Conservation (phyloP, 1,140 invertebrate genomes). For the Lutraria rhynchaena region DNA sequence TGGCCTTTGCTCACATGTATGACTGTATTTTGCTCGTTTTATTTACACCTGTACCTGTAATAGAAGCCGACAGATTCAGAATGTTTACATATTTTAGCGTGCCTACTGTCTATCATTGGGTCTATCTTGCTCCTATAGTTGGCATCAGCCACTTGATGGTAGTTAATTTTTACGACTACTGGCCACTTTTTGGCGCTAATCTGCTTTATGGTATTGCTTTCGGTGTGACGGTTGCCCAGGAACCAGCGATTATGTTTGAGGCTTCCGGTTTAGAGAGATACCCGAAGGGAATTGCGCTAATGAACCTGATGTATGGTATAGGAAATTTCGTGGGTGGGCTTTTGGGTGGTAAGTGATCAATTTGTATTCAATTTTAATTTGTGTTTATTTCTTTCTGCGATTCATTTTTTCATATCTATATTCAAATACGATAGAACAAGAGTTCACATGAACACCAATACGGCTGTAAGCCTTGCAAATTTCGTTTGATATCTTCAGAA, state of each 20-base stretch:
- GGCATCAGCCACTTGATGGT: conserved; percentile 28
- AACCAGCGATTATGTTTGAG: conserved; percentile 49
- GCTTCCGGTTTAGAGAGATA: conserved; percentile 45
- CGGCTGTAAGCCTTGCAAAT: no score
- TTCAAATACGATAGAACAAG: no score
- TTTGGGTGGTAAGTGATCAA: conserved; percentile 10
- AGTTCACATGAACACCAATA: no score
- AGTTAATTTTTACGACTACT: conserved; percentile 33
- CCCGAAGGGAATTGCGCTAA: conserved; percentile 30
- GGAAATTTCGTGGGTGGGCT: conserved; percentile 35
- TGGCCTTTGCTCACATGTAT: no score
- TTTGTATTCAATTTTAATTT: no score
- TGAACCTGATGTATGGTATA: conserved; percentile 49
- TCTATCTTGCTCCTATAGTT: conserved; percentile 25
- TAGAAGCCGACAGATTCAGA: no score
- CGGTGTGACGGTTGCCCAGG: conserved; percentile 43
- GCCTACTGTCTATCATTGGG: conserved; percentile 45
- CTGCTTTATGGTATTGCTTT: conserved; percentile 37
- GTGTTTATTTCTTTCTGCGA: no score
- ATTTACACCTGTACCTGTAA: no score
- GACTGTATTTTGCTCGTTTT: no score
- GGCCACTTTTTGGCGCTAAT: conserved; percentile 27
- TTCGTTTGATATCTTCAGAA: no score
- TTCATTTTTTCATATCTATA: no score
- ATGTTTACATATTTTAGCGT: conserved; percentile 12